Percentiles rank a stretch among this genome's conserved stretches.
Conservation (phyloP, 2,888 invertebrate species). For the Mimas tiliae region DNA sequence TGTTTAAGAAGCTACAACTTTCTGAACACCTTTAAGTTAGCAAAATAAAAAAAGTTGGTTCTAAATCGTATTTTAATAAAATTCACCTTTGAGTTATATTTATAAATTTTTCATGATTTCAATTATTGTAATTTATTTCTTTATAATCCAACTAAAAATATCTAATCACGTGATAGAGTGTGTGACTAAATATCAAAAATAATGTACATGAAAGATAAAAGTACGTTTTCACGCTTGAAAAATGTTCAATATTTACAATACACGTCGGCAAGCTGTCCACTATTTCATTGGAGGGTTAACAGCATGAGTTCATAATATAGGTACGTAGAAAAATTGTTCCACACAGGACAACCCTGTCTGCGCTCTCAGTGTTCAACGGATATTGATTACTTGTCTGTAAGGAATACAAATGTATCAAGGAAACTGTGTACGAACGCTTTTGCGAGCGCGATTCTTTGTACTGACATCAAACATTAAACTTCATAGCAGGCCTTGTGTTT, state of each 20-base stretch:
- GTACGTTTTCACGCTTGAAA: neutral
- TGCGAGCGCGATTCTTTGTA: slow-evolving; percentile 68
- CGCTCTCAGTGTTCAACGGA: slow-evolving; percentile 68
- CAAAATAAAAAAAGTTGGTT: neutral
- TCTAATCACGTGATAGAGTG: too few relatives aligned
- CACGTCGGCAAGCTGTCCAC: slow-evolving; percentile 19
- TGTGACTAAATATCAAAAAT: too few relatives aligned
- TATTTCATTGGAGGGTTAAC: slow-evolving; percentile 19
- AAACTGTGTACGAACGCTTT: slow-evolving; percentile 64
- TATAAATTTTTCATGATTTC: too few relatives aligned
- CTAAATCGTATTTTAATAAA: neutral
- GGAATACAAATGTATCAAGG: slow-evolving; percentile 82
- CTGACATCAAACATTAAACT: slow-evolving; percentile 76
- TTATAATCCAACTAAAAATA: too few relatives aligned
- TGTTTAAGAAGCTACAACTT: slow-evolving; percentile 7
- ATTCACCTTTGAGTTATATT: neutral
- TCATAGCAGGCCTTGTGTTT: slow-evolving; percentile 58
- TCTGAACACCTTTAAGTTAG: neutral
- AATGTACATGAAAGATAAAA: neutral
- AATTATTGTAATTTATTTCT: too few relatives aligned
- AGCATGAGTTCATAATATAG: slow-evolving; percentile 14
- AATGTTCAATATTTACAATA: slow-evolving; percentile 4
- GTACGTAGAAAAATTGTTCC: slow-evolving; percentile 57
- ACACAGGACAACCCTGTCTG: slow-evolving; percentile 64
- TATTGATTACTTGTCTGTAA: slow-evolving; percentile 82